A percentile compares a stretch with the other conserved stretches of the same genome.
Conservation (phyloP, 2,797 vertebrate species). For the Meriones psammophilus region DNA sequence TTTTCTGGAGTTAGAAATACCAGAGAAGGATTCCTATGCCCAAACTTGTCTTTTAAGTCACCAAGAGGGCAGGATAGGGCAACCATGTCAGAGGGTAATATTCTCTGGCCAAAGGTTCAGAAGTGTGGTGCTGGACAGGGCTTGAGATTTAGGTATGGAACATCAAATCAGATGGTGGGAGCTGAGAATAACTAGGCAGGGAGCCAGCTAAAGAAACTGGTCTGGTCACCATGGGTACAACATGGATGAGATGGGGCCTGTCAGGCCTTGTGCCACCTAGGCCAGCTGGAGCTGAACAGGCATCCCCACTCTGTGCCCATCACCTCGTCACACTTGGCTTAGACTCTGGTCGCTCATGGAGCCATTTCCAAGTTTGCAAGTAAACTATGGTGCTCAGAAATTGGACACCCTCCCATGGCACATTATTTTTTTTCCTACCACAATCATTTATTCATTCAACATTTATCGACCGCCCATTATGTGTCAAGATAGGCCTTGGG, state of each 20-base stretch:
- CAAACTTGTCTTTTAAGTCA: background rate
- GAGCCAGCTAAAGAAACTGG: background rate
- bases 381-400: background rate
- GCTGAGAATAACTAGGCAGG: background rate
- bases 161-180: background rate
- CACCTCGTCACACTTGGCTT: background rate
- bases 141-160: background rate
- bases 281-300: background rate
- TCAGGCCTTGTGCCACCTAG: background rate
- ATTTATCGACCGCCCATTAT: slow-evolving; percentile 27
- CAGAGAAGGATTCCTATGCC: background rate
- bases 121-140: background rate
- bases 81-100: background rate
- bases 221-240: background rate
- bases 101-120: background rate
- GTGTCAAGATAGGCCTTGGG: slow-evolving; percentile 46
- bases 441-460: slow-evolving; percentile 50
- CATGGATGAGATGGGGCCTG: background rate
- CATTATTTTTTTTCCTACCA: slow-evolving; percentile 20
- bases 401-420: background rate
- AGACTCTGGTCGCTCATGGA: background rate
- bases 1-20: background rate
- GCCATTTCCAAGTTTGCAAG: background rate
- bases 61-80: background rate
- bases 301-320: background rate